Percentiles rank a stretch among this genome's conserved stretches.
phyloP scores from a whole-genome alignment of 2,113 vertebrate genomes.

The Boulengeromyrus knoepffleri region DNA sequence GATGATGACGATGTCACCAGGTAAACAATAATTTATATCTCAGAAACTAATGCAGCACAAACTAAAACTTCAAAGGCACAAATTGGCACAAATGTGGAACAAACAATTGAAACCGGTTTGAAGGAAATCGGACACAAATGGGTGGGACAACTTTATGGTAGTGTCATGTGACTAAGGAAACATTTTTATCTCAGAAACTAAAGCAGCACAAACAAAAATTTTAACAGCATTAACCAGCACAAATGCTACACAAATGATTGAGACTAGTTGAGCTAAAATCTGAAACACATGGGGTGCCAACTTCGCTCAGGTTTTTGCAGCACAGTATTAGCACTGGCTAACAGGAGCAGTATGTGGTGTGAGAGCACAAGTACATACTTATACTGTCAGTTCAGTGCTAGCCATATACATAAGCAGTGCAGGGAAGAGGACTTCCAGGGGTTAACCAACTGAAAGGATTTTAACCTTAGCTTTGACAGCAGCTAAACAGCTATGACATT shows the following conservation, averaged over 20 bases:
- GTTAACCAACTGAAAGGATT: slow-evolving; percentile 73
- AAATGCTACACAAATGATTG: background rate
- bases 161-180: background rate
- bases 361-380: background rate
- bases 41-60: background rate
- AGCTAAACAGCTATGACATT: slow-evolving; percentile 84
- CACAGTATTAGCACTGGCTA: background rate
- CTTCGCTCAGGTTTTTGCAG: background rate
- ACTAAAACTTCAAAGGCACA: background rate
- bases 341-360: background rate
- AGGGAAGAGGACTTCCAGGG: slow-evolving; percentile 42
- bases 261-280: background rate
- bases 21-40: background rate
- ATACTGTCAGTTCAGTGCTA: background rate
- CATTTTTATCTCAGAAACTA: background rate
- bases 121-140: background rate
- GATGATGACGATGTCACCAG: background rate
- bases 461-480: slow-evolving; percentile 80
- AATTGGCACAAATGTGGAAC: background rate
- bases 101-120: background rate
- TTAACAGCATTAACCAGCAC: background rate
- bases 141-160: background rate
- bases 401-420: slow-evolving; percentile 16
- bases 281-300: background rate
- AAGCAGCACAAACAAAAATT: background rate